A percentile compares a stretch with the other conserved stretches of the same genome.
Conservation (phyloP, 2,797 vertebrate species). For the Cyprinodon diabolis region DNA sequence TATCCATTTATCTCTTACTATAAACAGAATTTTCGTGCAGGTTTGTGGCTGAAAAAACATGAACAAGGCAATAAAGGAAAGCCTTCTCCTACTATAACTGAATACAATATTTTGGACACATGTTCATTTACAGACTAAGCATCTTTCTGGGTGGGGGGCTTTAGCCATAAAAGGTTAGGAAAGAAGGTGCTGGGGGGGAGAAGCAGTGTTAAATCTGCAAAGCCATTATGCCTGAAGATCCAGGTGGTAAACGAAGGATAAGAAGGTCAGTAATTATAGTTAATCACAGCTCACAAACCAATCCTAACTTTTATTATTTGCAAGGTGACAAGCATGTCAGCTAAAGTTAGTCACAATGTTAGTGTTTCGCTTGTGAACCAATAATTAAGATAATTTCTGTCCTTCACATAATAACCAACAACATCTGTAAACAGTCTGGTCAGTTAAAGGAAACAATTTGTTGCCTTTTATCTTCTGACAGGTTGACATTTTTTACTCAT, state of each 20-base stretch:
- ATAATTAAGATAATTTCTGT: conserved; percentile 36
- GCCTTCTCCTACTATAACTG: background rate
- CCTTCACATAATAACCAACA: conserved; percentile 41
- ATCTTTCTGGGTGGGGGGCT: conserved; percentile 4
- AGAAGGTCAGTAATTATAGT: conserved; percentile 57
- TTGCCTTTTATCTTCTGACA: conserved; percentile 2
- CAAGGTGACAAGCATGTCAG: conserved; percentile 34
- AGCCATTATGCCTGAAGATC: conserved; percentile 28
- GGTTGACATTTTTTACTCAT: background rate
- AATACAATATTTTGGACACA: background rate
- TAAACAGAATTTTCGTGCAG: background rate
- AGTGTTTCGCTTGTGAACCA: conserved; percentile 49
- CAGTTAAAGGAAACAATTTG: conserved; percentile 1
- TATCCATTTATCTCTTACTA: background rate
- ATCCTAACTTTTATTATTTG: conserved; percentile 39
- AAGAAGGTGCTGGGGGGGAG: conserved; percentile 10
- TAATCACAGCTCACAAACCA: conserved; percentile 53
- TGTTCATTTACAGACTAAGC: conserved; percentile 24
- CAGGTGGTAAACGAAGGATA: conserved; percentile 53
- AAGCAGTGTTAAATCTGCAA: conserved; percentile 25
- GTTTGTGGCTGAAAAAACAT: background rate
- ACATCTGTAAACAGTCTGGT: conserved; percentile 30
- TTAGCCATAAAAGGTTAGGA: conserved; percentile 6
- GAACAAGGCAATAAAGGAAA: too few species aligned
- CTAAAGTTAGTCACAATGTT: conserved; percentile 18